Evolutionary conservation across 2,797 vertebrate genomes (phyloP).

Genomic region (Oophaga sylvatica): DNA sequence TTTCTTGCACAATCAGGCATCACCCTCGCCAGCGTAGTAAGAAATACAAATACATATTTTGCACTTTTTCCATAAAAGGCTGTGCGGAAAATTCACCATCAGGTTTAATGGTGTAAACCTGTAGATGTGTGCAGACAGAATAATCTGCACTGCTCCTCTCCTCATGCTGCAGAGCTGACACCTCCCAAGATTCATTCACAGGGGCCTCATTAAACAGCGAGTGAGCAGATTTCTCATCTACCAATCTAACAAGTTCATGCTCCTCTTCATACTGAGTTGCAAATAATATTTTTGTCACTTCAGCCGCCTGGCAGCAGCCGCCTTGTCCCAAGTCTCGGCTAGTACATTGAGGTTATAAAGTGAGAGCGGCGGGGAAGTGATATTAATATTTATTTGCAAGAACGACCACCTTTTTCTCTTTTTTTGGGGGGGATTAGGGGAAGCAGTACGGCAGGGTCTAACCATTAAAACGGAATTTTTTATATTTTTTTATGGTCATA

Average conservation of each 20-base stretch:
- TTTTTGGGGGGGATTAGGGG: slow-evolving; percentile 31
- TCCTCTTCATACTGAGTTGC: slow-evolving; percentile 52
- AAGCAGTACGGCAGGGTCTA: neutral
- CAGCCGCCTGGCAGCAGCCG: slow-evolving; percentile 63
- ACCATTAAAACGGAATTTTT: neutral
- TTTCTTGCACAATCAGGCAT: neutral
- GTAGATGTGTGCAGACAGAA: neutral
- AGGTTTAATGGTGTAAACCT: neutral
- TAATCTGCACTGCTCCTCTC: neutral
- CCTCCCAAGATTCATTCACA: slow-evolving; percentile 7
- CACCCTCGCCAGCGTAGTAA: neutral
- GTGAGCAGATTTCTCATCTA: slow-evolving; percentile 17
- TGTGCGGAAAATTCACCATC: neutral
- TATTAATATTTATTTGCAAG: slow-evolving; percentile 31
- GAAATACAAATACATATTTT: neutral
- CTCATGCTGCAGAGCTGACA: neutral
- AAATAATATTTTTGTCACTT: slow-evolving; percentile 69
- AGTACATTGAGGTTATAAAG: slow-evolving; percentile 43
- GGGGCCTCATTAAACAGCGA: slow-evolving; percentile 29
- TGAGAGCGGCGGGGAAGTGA: neutral
- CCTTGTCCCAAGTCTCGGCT: slow-evolving; percentile 4
- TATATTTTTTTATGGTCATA: slow-evolving; percentile 14
- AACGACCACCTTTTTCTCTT: slow-evolving; percentile 38
- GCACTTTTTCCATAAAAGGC: neutral
- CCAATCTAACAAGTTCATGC: slow-evolving; percentile 33